Conservation (phyloP, 1,140 invertebrate species). For the Trichonephila clavipes region DNA sequence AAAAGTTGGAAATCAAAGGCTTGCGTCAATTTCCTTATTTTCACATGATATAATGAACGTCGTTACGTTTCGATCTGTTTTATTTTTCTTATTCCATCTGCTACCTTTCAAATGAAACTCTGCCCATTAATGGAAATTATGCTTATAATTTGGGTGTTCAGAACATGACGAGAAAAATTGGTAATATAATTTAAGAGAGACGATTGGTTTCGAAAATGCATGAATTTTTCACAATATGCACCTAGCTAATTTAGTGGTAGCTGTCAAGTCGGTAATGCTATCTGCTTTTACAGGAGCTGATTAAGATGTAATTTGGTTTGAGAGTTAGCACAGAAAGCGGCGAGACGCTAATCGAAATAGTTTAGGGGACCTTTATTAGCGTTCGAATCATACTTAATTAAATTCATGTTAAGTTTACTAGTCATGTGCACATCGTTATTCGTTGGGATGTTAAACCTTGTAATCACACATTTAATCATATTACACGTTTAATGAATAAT, state of each 20-base stretch:
- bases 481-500: not conserved
- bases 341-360: not conserved
- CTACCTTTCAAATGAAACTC: not conserved
- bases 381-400: constrained; percentile 13
- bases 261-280: not conserved
- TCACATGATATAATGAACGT: too few relatives aligned
- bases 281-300: not conserved
- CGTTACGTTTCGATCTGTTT: not conserved
- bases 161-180: not conserved
- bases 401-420: not conserved
- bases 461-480: not conserved
- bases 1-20: too few relatives aligned
- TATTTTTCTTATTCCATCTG: not conserved
- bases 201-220: not conserved
- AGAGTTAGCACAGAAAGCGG: not conserved
- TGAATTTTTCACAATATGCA: constrained; percentile 23
- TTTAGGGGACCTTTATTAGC: not conserved
- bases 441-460: not conserved
- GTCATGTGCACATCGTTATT: not conserved
- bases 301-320: constrained; percentile 13
- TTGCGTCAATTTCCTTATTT: too few relatives aligned
- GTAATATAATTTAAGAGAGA: not conserved
- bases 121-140: not conserved
- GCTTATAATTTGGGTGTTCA: not conserved
- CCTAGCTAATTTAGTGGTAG: constrained; percentile 10